A percentile compares a stretch with the other conserved stretches of the same genome.
phyloP scores from a whole-genome alignment of 1,140 invertebrate genomes.

The Euura saliciscinereae region DNA sequence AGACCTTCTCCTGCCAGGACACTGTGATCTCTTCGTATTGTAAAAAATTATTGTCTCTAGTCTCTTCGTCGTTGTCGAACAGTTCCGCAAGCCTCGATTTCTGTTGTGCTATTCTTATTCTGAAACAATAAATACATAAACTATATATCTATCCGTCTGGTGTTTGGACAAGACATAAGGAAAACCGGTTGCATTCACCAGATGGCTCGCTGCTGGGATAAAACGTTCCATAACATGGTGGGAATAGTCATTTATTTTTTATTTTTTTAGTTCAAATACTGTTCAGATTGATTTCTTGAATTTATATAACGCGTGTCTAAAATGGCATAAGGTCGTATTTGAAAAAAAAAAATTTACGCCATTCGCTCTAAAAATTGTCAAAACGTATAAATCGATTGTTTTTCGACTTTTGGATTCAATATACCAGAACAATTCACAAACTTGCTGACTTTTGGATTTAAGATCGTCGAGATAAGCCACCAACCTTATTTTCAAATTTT shows the following conservation, averaged over 20 bases:
- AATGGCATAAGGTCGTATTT: no score
- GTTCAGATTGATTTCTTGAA: no score
- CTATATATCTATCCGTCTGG: background rate
- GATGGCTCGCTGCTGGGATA: conserved; percentile 7
- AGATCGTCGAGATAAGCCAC: background rate
- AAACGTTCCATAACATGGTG: background rate
- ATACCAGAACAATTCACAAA: no score
- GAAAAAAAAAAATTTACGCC: no score
- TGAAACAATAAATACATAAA: conserved; percentile 33
- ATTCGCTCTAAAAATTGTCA: no score
- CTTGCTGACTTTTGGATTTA: no score
- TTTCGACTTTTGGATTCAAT: no score
- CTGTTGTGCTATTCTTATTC: conserved; percentile 53
- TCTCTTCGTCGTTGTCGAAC: conserved; percentile 49
- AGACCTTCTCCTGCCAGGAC: conserved; percentile 56
- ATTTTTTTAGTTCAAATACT: background rate
- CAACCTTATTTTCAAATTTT: conserved; percentile 59
- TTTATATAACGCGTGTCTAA: no score
- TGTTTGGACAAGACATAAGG: no score
- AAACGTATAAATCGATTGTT: no score
- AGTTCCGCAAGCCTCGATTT: conserved; percentile 52
- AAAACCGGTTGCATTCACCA: conserved; percentile 10
- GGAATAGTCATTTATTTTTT: conserved; percentile 8
- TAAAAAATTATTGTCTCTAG: conserved; percentile 48
- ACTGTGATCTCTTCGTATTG: conserved; percentile 49